Percentiles rank a stretch among this genome's conserved stretches.
Conservation (phyloP, 2,888 invertebrate species). For the Tetranychus truncatus region DNA sequence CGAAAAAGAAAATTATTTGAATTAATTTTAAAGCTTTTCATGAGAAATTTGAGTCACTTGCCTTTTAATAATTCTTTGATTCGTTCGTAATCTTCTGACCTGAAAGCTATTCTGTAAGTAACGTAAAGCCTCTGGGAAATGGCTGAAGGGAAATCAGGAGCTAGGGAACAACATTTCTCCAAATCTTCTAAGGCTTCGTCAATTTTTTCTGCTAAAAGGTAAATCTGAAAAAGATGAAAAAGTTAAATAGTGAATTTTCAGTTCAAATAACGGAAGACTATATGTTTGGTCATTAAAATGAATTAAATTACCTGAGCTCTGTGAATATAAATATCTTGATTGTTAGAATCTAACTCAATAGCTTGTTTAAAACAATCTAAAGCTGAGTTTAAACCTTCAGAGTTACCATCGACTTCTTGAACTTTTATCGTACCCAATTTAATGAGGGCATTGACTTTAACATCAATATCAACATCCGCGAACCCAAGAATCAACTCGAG, state of each 20-base stretch:
- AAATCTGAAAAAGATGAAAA: slow-evolving; percentile 43
- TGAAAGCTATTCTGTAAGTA: slow-evolving; percentile 30
- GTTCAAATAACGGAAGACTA: no score
- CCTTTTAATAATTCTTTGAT: slow-evolving; percentile 41
- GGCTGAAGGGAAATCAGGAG: slow-evolving; percentile 65
- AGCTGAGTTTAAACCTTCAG: slow-evolving; percentile 42
- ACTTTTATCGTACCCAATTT: slow-evolving; percentile 59
- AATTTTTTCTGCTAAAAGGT: slow-evolving; percentile 58
- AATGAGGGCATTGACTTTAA: slow-evolving; percentile 57
- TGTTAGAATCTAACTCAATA: slow-evolving; percentile 52
- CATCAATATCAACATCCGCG: slow-evolving; percentile 12
- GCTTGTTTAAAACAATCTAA: slow-evolving; percentile 61
- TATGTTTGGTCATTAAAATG: no score
- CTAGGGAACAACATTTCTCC: slow-evolving; percentile 56
- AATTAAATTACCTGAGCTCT: slow-evolving; percentile 46
- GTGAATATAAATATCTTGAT: slow-evolving; percentile 78
- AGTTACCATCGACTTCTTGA: slow-evolving; percentile 32
- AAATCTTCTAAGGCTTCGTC: slow-evolving; percentile 65
- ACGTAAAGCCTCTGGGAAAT: slow-evolving; percentile 71
- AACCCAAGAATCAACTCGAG: slow-evolving; percentile 9
- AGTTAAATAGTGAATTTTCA: background rate
- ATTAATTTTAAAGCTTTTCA: background rate
- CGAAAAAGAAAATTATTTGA: background rate
- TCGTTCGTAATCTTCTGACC: slow-evolving; percentile 33
- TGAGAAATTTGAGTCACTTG: background rate